Percentiles rank a stretch among this genome's conserved stretches.
Conservation (phyloP, 2,888 invertebrate species). For the Antheraea assamensis region DNA sequence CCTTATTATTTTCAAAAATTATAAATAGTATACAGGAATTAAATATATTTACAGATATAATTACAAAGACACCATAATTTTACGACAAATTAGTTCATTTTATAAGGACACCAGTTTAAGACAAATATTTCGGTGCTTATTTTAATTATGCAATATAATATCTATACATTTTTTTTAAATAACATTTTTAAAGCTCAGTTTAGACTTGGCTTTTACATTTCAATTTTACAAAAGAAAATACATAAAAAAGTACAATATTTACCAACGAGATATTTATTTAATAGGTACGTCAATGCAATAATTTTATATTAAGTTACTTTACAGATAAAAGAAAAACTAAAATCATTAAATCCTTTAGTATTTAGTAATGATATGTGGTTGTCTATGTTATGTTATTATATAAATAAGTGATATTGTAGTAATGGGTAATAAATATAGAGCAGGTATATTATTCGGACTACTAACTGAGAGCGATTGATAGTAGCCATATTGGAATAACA, state of each 20-base stretch:
- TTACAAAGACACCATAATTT: background rate
- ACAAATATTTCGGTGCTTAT: background rate
- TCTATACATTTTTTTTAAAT: background rate
- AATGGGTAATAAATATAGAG: background rate
- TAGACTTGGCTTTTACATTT: background rate
- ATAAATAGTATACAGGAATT: slow-evolving; percentile 9
- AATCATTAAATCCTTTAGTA: background rate
- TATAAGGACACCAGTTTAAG: slow-evolving; percentile 2
- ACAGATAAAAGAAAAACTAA: background rate
- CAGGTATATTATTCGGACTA: background rate
- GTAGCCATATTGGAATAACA: no score
- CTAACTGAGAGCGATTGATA: background rate
- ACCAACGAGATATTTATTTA: background rate
- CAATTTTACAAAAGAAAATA: background rate
- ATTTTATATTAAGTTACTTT: background rate
- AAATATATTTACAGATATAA: background rate
- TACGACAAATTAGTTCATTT: background rate
- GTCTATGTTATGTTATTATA: background rate
- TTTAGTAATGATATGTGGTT: background rate
- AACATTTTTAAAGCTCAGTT: background rate
- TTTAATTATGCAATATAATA: no score
- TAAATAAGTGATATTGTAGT: background rate
- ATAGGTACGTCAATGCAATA: no score
- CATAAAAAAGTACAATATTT: background rate
- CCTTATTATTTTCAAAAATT: slow-evolving; percentile 17